A percentile compares a stretch with the other conserved stretches of the same genome.
phyloP scores from a whole-genome alignment of 2,888 invertebrate genomes.

The Escarpia spicata region DNA sequence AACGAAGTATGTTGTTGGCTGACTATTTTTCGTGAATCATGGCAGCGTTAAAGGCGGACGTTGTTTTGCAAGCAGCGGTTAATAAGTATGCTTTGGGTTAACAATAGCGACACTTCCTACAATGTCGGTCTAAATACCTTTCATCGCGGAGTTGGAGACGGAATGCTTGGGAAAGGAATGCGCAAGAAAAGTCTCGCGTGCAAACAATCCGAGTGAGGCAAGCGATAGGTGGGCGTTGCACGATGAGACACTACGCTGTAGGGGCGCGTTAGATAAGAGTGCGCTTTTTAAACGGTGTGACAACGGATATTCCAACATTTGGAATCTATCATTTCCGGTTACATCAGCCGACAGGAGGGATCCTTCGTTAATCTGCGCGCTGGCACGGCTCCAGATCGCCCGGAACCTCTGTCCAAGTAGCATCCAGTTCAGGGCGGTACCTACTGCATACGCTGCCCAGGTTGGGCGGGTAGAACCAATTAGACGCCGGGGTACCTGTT shows the following conservation, averaged over 20 bases:
- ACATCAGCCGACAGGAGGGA: not conserved
- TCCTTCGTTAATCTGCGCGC: not conserved
- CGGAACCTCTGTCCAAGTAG: not conserved
- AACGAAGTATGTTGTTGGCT: not conserved
- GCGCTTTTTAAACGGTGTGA: not conserved
- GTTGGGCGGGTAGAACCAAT: not conserved
- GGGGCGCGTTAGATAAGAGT: not conserved
- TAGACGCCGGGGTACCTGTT: not conserved
- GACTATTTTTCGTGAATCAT: not conserved
- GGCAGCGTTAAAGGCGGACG: not conserved
- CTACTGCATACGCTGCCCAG: not conserved
- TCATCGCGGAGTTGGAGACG: not conserved
- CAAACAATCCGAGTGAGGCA: not conserved
- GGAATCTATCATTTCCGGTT: not conserved
- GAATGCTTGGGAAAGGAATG: not conserved
- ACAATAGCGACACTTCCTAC: not conserved
- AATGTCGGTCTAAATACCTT: not conserved
- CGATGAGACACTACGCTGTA: not conserved
- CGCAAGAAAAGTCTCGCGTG: not conserved
- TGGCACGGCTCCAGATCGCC: conserved; percentile 9
- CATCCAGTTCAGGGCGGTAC: conserved; percentile 7
- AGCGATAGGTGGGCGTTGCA: not conserved
- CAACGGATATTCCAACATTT: not conserved
- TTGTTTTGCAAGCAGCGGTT: conserved; percentile 7
- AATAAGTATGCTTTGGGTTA: not conserved